phyloP scores from a whole-genome alignment of 2,888 invertebrate genomes.

The Fragum whitleyi region DNA sequence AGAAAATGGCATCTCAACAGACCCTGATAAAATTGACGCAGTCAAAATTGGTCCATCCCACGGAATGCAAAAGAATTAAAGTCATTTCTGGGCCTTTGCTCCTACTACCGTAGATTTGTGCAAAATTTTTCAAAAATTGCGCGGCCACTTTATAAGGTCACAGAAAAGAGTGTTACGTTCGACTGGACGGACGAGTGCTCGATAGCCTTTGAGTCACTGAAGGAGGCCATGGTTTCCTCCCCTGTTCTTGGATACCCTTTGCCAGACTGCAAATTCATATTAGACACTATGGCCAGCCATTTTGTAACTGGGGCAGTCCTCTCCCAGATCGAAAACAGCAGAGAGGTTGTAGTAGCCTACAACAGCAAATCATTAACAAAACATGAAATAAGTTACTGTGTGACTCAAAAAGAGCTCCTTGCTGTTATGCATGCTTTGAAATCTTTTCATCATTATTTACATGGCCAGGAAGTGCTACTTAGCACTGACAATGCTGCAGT shows the following conservation, averaged over 20 bases:
- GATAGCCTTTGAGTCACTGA: slow-evolving; percentile 29
- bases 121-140: slow-evolving; percentile 34
- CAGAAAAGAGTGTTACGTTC: slow-evolving; percentile 26
- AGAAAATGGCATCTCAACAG: slow-evolving; percentile 26
- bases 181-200: slow-evolving; percentile 30
- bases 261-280: too few species aligned
- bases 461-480: slow-evolving; percentile 19
- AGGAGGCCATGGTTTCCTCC: slow-evolving; percentile 26
- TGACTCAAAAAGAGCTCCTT: slow-evolving; percentile 32
- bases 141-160: slow-evolving; percentile 26
- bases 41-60: slow-evolving; percentile 27
- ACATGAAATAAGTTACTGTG: slow-evolving; percentile 27
- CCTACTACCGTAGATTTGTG: slow-evolving; percentile 34
- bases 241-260: slow-evolving; percentile 38
- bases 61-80: slow-evolving; percentile 24
- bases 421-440: slow-evolving; percentile 28
- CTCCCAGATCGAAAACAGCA: slow-evolving; percentile 25
- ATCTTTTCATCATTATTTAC: slow-evolving; percentile 27
- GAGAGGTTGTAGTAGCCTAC: slow-evolving; percentile 42
- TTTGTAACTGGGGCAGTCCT: slow-evolving; percentile 28
- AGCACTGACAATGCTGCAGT: slow-evolving; percentile 34
- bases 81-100: too few species aligned
- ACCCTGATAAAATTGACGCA: slow-evolving; percentile 22
- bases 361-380: slow-evolving; percentile 29
- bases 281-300: slow-evolving; percentile 38